These are phyloP conservation scores for Bucorvus abyssinicus DNA, from an alignment of 2,797 vertebrate genomes.

Conservation along the genomic window DNA sequence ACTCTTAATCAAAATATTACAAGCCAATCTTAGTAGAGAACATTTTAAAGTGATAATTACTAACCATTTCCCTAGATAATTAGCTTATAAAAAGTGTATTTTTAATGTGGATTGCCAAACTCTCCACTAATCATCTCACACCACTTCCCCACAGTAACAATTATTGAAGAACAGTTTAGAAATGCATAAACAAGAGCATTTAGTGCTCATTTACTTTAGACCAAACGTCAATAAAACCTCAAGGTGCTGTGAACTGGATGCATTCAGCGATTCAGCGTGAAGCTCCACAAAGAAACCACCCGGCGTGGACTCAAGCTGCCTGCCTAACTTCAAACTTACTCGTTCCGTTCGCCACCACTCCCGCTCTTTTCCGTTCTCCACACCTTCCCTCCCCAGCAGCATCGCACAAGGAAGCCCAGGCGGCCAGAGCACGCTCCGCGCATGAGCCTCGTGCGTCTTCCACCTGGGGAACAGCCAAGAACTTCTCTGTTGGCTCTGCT, in stretches of 20 bases:
- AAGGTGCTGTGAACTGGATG: not conserved
- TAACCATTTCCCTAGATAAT: conserved; percentile 38
- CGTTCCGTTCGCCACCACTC: fast-evolving
- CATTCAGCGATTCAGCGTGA: not conserved
- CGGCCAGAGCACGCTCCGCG: not conserved
- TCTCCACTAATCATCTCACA: conserved; percentile 51
- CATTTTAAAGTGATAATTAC: conserved; percentile 34
- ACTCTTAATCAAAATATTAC: not conserved
- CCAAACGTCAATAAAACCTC: conserved; percentile 19
- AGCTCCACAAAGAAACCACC: not conserved
- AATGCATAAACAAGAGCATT: conserved; percentile 18
- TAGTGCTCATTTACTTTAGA: not conserved
- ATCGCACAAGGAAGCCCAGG: not conserved
- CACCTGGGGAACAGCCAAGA: not conserved
- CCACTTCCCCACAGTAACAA: conserved; percentile 35
- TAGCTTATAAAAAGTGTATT: conserved; percentile 51
- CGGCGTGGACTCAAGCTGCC: not conserved
- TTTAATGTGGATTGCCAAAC: conserved; percentile 51
- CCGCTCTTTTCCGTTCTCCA: not conserved
- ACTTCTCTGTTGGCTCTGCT: not conserved
- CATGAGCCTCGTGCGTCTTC: not conserved
- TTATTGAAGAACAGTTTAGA: conserved; percentile 34
- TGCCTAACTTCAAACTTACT: not conserved
- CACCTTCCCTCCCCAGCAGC: not conserved
- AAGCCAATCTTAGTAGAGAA: not conserved